Evolutionary conservation across 2,888 invertebrate genomes (phyloP).

Genomic region (Agrenia bidenticulata): DNA sequence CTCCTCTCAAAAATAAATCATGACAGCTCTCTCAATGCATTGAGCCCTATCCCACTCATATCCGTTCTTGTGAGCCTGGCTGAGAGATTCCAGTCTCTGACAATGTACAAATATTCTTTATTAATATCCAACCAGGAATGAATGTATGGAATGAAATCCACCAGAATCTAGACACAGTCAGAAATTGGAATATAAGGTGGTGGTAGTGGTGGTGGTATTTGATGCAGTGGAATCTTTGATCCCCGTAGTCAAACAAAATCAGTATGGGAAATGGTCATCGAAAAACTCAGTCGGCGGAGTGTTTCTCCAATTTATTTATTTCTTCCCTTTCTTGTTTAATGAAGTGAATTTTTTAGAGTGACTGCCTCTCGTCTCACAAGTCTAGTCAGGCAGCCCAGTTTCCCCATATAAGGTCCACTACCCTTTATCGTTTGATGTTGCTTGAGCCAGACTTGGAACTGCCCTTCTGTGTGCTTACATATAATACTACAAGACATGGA

Average conservation of each 20-base stretch:
- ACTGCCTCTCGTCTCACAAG: too few relatives aligned
- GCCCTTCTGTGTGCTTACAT: too few relatives aligned
- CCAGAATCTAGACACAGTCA: neutral
- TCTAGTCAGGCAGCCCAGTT: too few relatives aligned
- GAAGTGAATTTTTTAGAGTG: slow-evolving; percentile 4
- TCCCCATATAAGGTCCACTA: too few relatives aligned
- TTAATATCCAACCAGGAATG: too few relatives aligned
- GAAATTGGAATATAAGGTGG: neutral
- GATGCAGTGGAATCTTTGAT: neutral
- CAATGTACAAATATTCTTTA: too few relatives aligned
- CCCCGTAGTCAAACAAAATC: neutral
- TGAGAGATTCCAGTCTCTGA: too few relatives aligned
- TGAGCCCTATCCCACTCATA: neutral
- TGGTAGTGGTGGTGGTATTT: neutral
- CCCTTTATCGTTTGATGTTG: too few relatives aligned
- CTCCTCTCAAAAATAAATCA: neutral
- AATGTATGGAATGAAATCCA: too few relatives aligned
- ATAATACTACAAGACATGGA: too few relatives aligned
- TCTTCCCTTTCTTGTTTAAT: slow-evolving; percentile 7
- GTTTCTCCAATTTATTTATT: slow-evolving; percentile 3
- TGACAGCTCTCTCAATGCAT: slow-evolving; percentile 2
- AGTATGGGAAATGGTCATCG: neutral
- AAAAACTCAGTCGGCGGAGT: neutral
- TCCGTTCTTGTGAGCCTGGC: too few relatives aligned
- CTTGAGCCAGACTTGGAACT: too few relatives aligned